These are phyloP conservation scores for Entosphenus tridentatus DNA, from an alignment of 2,113 vertebrate genomes.

Conservation along the genomic window DNA sequence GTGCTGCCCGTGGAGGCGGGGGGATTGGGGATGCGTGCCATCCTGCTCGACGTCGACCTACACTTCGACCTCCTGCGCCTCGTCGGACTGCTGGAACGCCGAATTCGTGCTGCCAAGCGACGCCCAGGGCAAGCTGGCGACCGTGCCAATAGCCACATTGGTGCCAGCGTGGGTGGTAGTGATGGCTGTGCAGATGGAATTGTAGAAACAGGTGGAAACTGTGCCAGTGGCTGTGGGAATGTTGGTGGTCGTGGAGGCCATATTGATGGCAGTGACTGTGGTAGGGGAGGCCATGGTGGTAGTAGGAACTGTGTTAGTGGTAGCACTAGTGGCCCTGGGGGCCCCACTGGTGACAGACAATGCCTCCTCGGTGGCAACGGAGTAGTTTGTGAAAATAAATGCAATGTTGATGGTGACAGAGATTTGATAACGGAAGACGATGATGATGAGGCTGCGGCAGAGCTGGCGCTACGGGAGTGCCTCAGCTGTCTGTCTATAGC, in stretches of 20 bases:
- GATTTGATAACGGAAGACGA: too few relatives aligned
- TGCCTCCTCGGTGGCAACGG: too few relatives aligned
- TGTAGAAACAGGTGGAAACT: not conserved
- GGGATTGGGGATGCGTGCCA: not conserved
- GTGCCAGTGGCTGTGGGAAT: too few relatives aligned
- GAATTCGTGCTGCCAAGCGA: not conserved
- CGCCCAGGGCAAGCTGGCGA: conserved; percentile 2
- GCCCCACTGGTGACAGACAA: too few relatives aligned
- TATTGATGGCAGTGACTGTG: too few relatives aligned
- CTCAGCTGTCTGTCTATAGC: conserved; percentile 2
- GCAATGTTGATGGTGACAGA: too few relatives aligned
- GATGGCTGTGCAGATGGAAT: not conserved
- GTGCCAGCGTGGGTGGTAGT: not conserved
- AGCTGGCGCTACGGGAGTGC: not conserved
- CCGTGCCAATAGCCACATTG: not conserved
- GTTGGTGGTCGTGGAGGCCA: too few relatives aligned
- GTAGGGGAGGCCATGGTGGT: too few relatives aligned
- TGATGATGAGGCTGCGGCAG: too few relatives aligned
- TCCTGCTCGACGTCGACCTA: not conserved
- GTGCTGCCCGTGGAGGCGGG: conserved; percentile 1
- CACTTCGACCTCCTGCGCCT: not conserved
- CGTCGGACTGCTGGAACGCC: not conserved
- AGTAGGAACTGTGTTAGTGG: too few relatives aligned
- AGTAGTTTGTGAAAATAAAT: too few relatives aligned
- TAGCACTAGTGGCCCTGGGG: too few relatives aligned